phyloP scores from a whole-genome alignment of 2,888 invertebrate species.

The Aspidiotus rigidus region DNA sequence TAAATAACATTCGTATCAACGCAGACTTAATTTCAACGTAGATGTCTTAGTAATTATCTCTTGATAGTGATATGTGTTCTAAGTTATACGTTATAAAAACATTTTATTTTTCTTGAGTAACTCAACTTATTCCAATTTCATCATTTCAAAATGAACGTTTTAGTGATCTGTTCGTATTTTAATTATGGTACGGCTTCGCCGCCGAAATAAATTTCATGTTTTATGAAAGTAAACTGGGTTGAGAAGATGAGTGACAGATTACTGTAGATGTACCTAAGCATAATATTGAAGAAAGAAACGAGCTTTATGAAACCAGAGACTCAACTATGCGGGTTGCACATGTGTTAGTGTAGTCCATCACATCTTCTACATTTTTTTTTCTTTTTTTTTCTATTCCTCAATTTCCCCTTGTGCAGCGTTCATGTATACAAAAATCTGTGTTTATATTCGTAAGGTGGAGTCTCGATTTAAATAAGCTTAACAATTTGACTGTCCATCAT shows the following conservation, averaged over 20 bases:
- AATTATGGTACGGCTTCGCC: not conserved
- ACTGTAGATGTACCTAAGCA: not conserved
- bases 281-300: too few relatives aligned
- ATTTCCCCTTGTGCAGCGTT: not conserved
- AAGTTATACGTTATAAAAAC: not conserved
- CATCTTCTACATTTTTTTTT: not conserved
- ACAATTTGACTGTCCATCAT: slow-evolving; percentile 24
- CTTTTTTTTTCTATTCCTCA: not conserved
- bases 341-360: not conserved
- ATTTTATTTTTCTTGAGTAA: not conserved
- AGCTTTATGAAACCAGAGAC: too few relatives aligned
- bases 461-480: slow-evolving; percentile 22
- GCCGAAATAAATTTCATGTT: slow-evolving; percentile 1
- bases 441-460: slow-evolving; percentile 4
- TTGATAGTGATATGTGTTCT: not conserved
- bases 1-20: slow-evolving; percentile 4
- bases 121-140: too few relatives aligned
- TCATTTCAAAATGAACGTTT: too few relatives aligned
- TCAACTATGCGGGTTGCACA: not conserved
- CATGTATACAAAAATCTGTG: not conserved
- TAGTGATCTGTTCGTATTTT: too few relatives aligned
- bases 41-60: slow-evolving; percentile 4
- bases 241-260: slow-evolving; percentile 11
- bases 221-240: slow-evolving; percentile 11
- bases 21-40: slow-evolving; percentile 1